Conservation (phyloP, 1,140 invertebrate species). For the Macrostomum lignano region DNA sequence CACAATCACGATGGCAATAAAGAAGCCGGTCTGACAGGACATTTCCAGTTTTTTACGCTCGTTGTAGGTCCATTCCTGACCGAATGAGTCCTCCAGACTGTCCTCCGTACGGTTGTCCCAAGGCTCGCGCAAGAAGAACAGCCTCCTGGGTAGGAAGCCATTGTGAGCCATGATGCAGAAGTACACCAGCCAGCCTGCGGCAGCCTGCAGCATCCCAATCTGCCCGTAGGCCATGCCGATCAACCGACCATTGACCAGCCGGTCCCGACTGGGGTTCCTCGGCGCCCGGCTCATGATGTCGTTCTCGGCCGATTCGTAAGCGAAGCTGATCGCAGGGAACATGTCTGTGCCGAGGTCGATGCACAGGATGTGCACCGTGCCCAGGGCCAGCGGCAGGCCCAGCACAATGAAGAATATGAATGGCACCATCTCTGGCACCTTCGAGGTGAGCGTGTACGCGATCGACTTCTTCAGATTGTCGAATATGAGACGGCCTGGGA, state of each 20-base stretch:
- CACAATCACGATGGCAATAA: conserved; percentile 28
- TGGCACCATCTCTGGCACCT: conserved; percentile 33
- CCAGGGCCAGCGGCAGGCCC: conserved; percentile 14
- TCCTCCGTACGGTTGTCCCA: conserved; percentile 34
- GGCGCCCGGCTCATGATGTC: conserved; percentile 20
- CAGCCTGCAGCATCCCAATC: conserved; percentile 32
- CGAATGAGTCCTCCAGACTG: conserved; percentile 34
- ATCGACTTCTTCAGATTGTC: conserved; percentile 37
- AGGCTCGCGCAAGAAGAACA: conserved; percentile 30
- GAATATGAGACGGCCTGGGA: conserved; percentile 29
- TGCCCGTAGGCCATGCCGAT: conserved; percentile 41
- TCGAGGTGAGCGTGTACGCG: conserved; percentile 36
- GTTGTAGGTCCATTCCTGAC: conserved; percentile 34
- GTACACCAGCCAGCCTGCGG: conserved; percentile 32
- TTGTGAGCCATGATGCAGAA: conserved; percentile 36
- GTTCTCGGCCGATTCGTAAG: conserved; percentile 18
- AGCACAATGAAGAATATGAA: conserved; percentile 14
- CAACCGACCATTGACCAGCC: conserved; percentile 27
- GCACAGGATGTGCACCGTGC: conserved; percentile 14
- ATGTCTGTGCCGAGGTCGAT: conserved; percentile 19
- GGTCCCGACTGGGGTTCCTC: conserved; percentile 10
- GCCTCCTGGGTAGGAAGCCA: conserved; percentile 30
- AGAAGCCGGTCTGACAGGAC: conserved; percentile 29
- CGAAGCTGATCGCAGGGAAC: conserved; percentile 14
- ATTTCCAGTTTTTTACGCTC: conserved; percentile 26